Conservation (phyloP, 2,888 invertebrate species). For the Drosophila atripex region DNA sequence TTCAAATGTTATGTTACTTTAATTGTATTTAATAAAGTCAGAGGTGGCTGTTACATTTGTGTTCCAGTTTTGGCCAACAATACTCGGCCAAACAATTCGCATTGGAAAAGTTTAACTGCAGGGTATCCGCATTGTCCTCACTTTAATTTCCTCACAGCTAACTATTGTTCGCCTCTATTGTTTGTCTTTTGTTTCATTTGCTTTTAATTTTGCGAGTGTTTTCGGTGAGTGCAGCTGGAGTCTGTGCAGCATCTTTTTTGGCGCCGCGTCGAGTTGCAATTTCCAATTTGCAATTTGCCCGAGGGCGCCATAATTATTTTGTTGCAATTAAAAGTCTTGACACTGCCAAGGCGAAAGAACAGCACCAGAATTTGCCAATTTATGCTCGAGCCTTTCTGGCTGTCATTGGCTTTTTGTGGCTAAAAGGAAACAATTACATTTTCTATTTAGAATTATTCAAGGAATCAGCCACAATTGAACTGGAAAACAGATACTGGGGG, state of each 20-base stretch:
- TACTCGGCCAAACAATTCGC: neutral
- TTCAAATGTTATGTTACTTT: neutral
- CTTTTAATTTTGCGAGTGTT: constrained; percentile 69
- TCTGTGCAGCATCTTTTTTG: constrained; percentile 36
- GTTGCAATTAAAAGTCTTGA: constrained; percentile 76
- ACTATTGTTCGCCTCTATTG: constrained; percentile 38
- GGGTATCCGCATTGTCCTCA: constrained; percentile 5
- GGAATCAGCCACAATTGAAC: neutral
- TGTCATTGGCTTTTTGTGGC: constrained; percentile 14
- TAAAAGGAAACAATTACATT: constrained; percentile 5
- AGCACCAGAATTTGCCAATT: constrained; percentile 30
- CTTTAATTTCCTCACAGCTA: neutral
- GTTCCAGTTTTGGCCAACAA: neutral
- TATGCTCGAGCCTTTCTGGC: constrained; percentile 27
- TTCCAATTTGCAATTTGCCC: constrained; percentile 61
- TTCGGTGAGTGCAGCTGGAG: constrained; percentile 68
- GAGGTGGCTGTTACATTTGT: neutral
- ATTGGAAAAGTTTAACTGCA: constrained; percentile 3
- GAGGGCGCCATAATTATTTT: constrained; percentile 74
- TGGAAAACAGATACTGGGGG: constrained; percentile 10
- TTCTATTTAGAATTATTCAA: constrained; percentile 1
- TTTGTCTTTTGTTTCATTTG: constrained; percentile 71
- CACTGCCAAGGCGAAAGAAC: constrained; percentile 47
- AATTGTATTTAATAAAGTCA: neutral
- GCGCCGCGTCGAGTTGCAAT: constrained; percentile 31